Base-by-base conservation (phyloP, 2,113 vertebrate genomes). In the Dasyornis broadbenti region DNA sequence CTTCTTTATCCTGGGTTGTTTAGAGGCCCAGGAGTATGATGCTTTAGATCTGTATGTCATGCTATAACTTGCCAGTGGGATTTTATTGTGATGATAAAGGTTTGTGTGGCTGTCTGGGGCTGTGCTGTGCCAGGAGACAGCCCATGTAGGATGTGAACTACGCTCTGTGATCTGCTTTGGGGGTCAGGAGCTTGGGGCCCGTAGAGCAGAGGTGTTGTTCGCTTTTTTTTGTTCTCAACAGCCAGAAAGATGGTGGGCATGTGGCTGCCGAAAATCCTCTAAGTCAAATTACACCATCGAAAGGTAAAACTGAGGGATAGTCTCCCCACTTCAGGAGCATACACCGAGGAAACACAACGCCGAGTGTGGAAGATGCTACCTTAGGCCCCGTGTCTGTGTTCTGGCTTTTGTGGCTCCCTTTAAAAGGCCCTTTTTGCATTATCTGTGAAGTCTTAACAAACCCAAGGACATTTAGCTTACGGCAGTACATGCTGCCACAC, bases 271-370 rank as follows among this genome's bases (percentile, higher is more conserved):
- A 50, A 81, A 89, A 39, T 60, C 28, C 4, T 19, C 33, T n/a
- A 40, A 79, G n/a, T 57, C 47, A 53, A 27, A 42, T 47, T 18
- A 31, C 28, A 44, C 31, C 28, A 21, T 0, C 70, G 45, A 63
- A 26, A 42, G 39, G 16, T 28, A 59, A 69, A 69, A 61, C 24
- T 40, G 77, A 81, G 59, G 56, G 28, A 13, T 44, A 9, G 37
- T 27, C 50, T 11, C 2, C 2, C 7, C 4, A 4, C 19, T 76
- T 47, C 40, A 76, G 72, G 26, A 66, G 42, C 11, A 19, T 28
- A 10, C 0, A 1, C 26, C 0, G 0, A 50, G 22, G 31, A 89
- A 71, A 53, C 2, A 4, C 35, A 83, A 28, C 15, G 10, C 21
- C 20, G 10, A 20, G 9, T 17, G 52, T 39, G 59, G 28, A 53